phyloP scores from a whole-genome alignment of 2,797 vertebrate species.

The Dicrostonyx torquatus region DNA sequence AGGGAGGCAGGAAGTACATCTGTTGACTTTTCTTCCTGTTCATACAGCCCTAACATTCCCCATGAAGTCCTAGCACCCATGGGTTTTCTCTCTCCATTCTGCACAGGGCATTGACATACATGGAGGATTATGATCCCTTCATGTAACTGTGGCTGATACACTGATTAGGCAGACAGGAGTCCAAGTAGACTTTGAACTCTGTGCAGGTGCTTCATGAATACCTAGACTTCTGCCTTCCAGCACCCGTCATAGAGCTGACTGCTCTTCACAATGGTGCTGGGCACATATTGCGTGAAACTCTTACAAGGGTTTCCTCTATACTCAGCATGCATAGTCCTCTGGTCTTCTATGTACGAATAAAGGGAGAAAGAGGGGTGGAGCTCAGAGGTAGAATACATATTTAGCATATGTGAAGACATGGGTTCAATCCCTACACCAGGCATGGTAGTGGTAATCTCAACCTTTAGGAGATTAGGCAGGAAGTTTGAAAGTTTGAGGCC shows the following conservation, averaged over 20 bases:
- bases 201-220: not conserved
- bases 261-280: not conserved
- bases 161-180: not conserved
- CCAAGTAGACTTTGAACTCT: not conserved
- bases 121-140: not conserved
- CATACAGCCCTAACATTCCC: not conserved
- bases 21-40: not conserved
- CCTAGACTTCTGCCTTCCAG: not conserved
- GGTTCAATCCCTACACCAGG: not conserved
- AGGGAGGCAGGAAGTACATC: not conserved
- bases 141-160: not conserved
- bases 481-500: not conserved
- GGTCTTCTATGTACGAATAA: not conserved
- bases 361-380: not conserved
- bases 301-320: not conserved
- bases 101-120: not conserved
- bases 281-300: not conserved
- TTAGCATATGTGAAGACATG: not conserved
- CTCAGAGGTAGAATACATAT: not conserved
- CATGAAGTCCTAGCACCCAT: not conserved
- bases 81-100: not conserved
- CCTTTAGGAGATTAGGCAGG: not conserved
- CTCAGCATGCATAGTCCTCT: rapidly evolving
- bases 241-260: not conserved
- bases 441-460: not conserved